phyloP scores from a whole-genome alignment of 2,888 invertebrate genomes.

The Tachystola acroxantha region DNA sequence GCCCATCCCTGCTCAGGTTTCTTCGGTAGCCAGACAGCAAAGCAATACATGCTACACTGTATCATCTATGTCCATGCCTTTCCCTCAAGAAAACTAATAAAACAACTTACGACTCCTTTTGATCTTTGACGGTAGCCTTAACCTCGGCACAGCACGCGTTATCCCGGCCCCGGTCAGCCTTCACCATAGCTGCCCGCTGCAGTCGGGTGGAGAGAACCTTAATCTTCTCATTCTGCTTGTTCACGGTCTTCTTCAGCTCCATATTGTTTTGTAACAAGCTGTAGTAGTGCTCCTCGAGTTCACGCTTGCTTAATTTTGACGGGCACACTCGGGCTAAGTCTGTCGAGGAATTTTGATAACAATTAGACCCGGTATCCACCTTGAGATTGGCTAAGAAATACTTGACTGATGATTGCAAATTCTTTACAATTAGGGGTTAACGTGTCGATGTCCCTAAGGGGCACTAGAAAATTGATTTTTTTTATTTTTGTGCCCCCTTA shows the following conservation, averaged over 20 bases:
- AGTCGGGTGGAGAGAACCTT: slow-evolving; percentile 45
- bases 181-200: slow-evolving; percentile 41
- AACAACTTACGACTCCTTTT: slow-evolving; percentile 52
- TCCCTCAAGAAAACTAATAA: too few relatives aligned
- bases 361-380: neutral
- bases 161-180: slow-evolving; percentile 25
- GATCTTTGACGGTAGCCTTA: slow-evolving; percentile 41
- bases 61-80: too few relatives aligned
- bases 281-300: slow-evolving; percentile 83
- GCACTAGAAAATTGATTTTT: too few relatives aligned
- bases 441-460: too few relatives aligned
- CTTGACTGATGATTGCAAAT: too few relatives aligned
- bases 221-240: slow-evolving; percentile 77
- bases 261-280: slow-evolving; percentile 79
- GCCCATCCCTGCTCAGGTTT: too few relatives aligned
- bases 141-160: slow-evolving; percentile 37
- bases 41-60: too few relatives aligned
- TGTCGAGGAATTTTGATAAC: too few relatives aligned
- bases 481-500: too few relatives aligned
- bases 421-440: too few relatives aligned
- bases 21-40: too few relatives aligned
- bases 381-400: too few relatives aligned
- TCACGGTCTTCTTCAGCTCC: slow-evolving; percentile 79
- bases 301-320: slow-evolving; percentile 78
- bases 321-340: slow-evolving; percentile 33